Percentiles rank a stretch among this genome's conserved stretches.
phyloP scores from a whole-genome alignment of 2,888 invertebrate genomes.

The Leuctra nigra region DNA sequence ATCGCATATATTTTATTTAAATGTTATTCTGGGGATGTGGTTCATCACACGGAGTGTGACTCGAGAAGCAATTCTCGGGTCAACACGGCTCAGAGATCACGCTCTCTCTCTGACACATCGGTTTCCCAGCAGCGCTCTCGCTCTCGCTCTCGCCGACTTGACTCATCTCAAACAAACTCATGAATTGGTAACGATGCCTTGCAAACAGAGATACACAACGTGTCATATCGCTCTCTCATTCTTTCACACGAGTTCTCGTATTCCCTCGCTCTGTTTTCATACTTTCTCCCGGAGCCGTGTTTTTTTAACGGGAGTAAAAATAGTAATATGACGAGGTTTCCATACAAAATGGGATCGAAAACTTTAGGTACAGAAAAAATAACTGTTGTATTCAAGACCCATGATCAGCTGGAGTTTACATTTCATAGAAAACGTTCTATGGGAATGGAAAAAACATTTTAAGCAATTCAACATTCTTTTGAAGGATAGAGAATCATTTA shows the following conservation, averaged over 20 bases:
- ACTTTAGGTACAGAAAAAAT: too few species aligned
- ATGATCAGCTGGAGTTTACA: too few species aligned
- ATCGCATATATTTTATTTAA: slow-evolving; percentile 18
- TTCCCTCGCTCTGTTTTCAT: neutral
- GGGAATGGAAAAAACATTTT: too few species aligned
- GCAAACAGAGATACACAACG: slow-evolving; percentile 8
- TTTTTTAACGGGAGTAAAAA: neutral
- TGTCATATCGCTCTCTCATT: neutral
- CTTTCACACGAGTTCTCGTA: neutral
- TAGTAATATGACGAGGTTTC: neutral
- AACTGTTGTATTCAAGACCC: too few species aligned
- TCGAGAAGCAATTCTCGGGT: slow-evolving; percentile 6
- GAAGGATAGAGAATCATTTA: too few species aligned
- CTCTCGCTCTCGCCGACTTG: neutral
- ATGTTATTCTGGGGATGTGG: slow-evolving; percentile 13
- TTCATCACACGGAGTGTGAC: slow-evolving; percentile 13
- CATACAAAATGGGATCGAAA: neutral
- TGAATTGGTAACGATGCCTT: slow-evolving; percentile 13
- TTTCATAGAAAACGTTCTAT: too few species aligned
- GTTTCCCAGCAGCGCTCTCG: neutral
- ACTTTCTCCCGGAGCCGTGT: neutral
- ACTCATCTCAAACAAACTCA: slow-evolving; percentile 16
- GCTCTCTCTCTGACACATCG: neutral
- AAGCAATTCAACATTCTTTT: too few species aligned
- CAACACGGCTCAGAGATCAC: neutral